Evolutionary conservation across 1,140 invertebrate species (phyloP).

Genomic region (Saxidomus purpurata): DNA sequence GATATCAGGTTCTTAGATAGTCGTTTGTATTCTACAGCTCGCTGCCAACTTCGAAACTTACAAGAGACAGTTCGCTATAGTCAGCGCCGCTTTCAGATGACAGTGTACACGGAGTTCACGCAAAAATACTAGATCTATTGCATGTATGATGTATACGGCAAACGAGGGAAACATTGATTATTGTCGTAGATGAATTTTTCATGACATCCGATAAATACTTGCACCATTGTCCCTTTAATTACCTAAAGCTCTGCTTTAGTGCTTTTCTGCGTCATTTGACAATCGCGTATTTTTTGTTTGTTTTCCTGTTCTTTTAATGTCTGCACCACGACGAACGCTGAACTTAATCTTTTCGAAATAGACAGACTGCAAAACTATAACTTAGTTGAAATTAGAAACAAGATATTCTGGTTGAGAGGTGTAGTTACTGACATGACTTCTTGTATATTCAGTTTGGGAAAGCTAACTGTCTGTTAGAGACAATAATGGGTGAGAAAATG

Average conservation of each 20-base stretch:
- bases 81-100: background rate
- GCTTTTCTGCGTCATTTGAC: background rate
- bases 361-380: too few species aligned
- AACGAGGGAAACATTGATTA: conserved; percentile 29
- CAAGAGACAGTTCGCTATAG: too few species aligned
- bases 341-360: too few species aligned
- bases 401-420: too few species aligned
- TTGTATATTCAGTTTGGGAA: too few species aligned
- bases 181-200: conserved; percentile 22
- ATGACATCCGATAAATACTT: conserved; percentile 27
- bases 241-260: background rate
- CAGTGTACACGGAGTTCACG: background rate
- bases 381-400: too few species aligned
- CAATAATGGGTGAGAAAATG: too few species aligned
- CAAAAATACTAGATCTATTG: background rate
- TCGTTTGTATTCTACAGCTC: background rate
- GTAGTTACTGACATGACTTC: too few species aligned
- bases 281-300: background rate
- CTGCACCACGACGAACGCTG: too few species aligned
- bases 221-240: background rate
- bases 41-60: background rate
- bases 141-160: background rate
- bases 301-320: too few species aligned
- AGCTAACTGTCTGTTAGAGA: too few species aligned
- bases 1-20: background rate